These are phyloP conservation scores for Saguinus midas DNA, from an alignment of 2,113 vertebrate species.

Conservation along the genomic window DNA sequence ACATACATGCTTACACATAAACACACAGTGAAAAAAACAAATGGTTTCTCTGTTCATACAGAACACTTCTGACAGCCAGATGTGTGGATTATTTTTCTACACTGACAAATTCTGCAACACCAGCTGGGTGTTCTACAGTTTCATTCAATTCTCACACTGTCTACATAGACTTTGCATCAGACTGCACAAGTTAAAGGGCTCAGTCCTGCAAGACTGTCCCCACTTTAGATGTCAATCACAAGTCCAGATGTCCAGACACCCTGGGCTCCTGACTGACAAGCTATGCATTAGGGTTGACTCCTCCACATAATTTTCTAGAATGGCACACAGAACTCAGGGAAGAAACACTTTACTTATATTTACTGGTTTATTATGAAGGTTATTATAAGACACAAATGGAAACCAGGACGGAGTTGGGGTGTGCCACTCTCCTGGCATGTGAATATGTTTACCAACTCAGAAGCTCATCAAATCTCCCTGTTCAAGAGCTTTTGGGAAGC, in stretches of 20 bases:
- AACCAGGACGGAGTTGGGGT: neutral
- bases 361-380: neutral
- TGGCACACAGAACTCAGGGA: neutral
- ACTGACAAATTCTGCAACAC: neutral
- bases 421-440: neutral
- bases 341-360: neutral
- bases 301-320: neutral
- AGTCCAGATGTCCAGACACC: neutral
- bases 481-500: neutral
- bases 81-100: neutral
- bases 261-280: neutral
- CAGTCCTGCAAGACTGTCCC: neutral
- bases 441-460: neutral
- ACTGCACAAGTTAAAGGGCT: neutral
- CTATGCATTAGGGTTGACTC: too few relatives aligned
- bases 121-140: neutral
- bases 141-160: neutral
- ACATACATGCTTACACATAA: too few relatives aligned
- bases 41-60: neutral
- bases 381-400: neutral
- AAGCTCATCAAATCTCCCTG: neutral
- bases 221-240: neutral
- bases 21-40: neutral
- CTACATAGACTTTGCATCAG: neutral
- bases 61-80: neutral